A percentile compares a stretch with the other conserved stretches of the same genome.
These are phyloP conservation scores for Drosophila baimaii DNA, from an alignment of 1,140 invertebrate species.

Conservation along the genomic window DNA sequence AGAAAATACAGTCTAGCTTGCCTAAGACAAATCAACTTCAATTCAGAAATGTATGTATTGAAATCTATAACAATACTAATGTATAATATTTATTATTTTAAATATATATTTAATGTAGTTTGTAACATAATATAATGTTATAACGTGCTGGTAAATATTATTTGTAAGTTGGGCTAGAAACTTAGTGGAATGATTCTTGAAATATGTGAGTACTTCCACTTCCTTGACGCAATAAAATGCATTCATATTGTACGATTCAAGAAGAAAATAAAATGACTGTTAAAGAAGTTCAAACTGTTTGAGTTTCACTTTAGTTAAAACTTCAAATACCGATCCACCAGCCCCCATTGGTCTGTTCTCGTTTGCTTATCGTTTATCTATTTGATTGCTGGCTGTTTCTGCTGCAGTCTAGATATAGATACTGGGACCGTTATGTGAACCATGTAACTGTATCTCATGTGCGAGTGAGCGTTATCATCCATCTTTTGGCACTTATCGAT, in stretches of 20 bases:
- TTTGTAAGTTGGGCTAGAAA: no score
- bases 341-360: background rate
- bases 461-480: slow-evolving; percentile 43
- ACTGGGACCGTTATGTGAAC: slow-evolving; percentile 50
- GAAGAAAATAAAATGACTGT: background rate
- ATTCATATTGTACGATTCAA: no score
- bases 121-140: background rate
- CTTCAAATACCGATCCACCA: background rate
- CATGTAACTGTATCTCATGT: slow-evolving; percentile 28
- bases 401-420: slow-evolving; percentile 28
- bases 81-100: background rate
- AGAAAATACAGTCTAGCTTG: slow-evolving; percentile 17
- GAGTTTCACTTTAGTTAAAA: slow-evolving; percentile 13
- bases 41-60: background rate
- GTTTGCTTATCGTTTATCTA: slow-evolving; percentile 58
- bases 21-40: background rate
- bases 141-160: background rate
- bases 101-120: background rate
- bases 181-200: no score
- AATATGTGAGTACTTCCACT: no score
- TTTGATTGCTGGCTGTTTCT: slow-evolving; percentile 45
- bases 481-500: slow-evolving; percentile 49
- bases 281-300: no score
- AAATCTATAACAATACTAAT: background rate
- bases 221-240: no score